Evolutionary conservation across 2,888 invertebrate species (phyloP), one percentile per base, ranked within the genome.

Genomic region (Hyppa rectilinea): DNA sequence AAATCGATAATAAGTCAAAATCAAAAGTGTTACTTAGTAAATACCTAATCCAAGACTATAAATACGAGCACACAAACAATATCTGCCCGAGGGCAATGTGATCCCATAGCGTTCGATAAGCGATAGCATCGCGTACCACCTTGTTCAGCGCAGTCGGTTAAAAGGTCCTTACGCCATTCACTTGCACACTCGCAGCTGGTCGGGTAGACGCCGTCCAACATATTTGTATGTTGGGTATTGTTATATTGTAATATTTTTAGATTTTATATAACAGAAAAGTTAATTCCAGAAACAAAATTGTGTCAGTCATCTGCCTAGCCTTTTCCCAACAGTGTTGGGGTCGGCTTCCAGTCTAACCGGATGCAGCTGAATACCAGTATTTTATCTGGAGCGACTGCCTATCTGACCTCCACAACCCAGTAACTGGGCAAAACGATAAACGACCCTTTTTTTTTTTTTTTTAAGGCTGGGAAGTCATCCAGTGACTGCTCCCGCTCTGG

Each of bases 161-260:
- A 91, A 91, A 90, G 92, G 91, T 90, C 87, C 87, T 90, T 90
- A 86, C 88, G 84, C 87, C 90, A 91, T 84, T 80, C 83, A 78
- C 87, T 84, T 72, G 87, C 85, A 80, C 49, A 47, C 59, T 75
- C 20, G 59, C 83, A 85, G 83, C 89, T 87, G 87, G 86, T 80
- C 79, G 81, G 67, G 36, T 78, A 82, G 61, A 61, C 63, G 40
- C 12, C 23, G 29, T 31, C 49, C 34, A 31, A 52, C 43, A 20
- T 59, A 59, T 56, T 71, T 78, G 23, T 45, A 45, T 45, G 45
- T 68, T 40, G 20, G 9, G 14, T 55, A 38, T 59, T 71, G 23
- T 47, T 55, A 47, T 4, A 6, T 26, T n/a, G 9, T 43, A 3
- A 49, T 23, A 23, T 14, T 26, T 3, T 26, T 9, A 26, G 17